Evolutionary conservation across 23 tunicate genomes (phyloP).

Genomic region (Botrylloides violaceus): DNA sequence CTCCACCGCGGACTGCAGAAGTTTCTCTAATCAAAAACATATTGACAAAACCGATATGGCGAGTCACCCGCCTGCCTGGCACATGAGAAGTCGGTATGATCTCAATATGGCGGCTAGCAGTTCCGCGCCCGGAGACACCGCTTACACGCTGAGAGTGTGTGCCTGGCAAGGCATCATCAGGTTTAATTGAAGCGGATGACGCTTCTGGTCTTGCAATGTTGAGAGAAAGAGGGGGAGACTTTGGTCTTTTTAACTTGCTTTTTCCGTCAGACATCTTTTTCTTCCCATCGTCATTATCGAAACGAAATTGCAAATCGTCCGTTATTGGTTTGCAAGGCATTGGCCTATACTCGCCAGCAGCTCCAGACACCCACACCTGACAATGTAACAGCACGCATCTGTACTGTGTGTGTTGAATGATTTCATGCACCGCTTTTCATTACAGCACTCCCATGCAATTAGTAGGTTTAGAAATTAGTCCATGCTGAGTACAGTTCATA

Average conservation of each 20-base stretch:
- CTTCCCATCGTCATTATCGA: neutral
- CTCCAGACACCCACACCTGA: neutral
- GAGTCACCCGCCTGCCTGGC: slow-evolving; percentile 8
- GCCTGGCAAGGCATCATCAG: neutral
- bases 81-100: slow-evolving; percentile 16
- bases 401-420: too few species aligned
- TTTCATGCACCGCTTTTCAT: too few species aligned
- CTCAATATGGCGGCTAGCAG: slow-evolving; percentile 14
- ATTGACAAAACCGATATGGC: slow-evolving; percentile 49
- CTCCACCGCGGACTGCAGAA: slow-evolving; percentile 71
- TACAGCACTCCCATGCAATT: too few species aligned
- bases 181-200: neutral
- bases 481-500: too few species aligned
- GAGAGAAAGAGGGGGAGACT: neutral
- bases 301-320: neutral
- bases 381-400: too few species aligned
- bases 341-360: slow-evolving; percentile 9
- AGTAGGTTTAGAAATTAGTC: too few species aligned
- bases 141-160: neutral
- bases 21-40: slow-evolving; percentile 82
- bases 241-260: neutral
- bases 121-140: slow-evolving; percentile 1
- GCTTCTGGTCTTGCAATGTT: neutral
- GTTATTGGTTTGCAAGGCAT: neutral
- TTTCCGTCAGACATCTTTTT: neutral